Evolutionary conservation across 2,113 vertebrate species (phyloP), one percentile per base, ranked within the genome.

Genomic region (Megalops atlanticus): DNA sequence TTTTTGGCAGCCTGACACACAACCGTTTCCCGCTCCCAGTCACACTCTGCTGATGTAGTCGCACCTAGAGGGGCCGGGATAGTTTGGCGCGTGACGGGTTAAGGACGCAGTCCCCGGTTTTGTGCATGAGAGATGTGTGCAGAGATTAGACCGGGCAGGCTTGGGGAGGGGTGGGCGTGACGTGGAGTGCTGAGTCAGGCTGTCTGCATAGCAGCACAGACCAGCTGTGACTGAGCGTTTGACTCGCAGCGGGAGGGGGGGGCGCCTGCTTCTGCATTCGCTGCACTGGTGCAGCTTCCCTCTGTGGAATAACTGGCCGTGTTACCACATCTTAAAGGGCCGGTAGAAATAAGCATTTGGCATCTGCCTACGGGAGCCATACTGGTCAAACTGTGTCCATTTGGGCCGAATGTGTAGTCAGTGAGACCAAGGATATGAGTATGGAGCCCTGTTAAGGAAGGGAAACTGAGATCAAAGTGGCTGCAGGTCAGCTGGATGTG

Each of bases 151-250:
- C 45, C 47, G 35, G n/a, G 76, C 78, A 11, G 81, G 41, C 16
- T 71, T 77, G 54, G 49, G 74, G 76, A 83, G 76, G 73, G 78
- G 83, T 45, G 82, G 79, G 77, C 68, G 80, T 78, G 76, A 74
- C 73, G 64, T 74, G 88, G 54, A 86, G 70, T 89, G 94, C 90
- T 92, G 92, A 92, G 88, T 93, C 91, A 94, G 91, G 45, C 70
- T 87, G 76, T 49, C 88, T 90, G 87, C 89, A 89, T 82, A 90
- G 89, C 87, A 82, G 88, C 87, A 79, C 77, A 64, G 86, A 84
- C 86, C 88, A 87, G 79, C 87, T 89, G 89, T 86, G 88, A 90
- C 81, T 69, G 47, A 84, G 84, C 24, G 47, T 85, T 82, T 81
- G 83, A 39, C 41, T 71, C 38, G 47, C 40, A 18, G 58, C 2